Evolutionary conservation across 2,888 invertebrate genomes (phyloP), one percentile per base, ranked within the genome.

Genomic region (Troglohyphantes excavatus): DNA sequence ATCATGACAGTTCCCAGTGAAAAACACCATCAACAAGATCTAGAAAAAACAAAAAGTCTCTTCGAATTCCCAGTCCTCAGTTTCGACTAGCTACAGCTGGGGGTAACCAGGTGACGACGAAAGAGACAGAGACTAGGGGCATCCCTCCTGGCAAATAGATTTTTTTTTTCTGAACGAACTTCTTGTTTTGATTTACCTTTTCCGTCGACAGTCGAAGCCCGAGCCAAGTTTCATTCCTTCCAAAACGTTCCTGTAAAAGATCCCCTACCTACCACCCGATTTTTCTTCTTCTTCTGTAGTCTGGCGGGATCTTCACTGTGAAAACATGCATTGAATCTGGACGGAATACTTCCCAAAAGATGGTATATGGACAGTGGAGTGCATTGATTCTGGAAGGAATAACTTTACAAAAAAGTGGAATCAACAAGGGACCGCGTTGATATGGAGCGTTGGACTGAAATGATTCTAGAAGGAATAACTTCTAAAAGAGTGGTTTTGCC

Each of bases 121-220:
- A 23, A 33, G 43, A 43, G 39, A 39, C 39, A 7, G 72, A 46
- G 72, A 72, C 11, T 72, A 13, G 13, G 21, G 70, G 9, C 21
- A 70, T 11, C 27, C 65, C 9, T 65, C 27, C 27, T 26, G 21
- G 0, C 26, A 26, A 11, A 13, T 6, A 59, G 26, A 63, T 23
- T 63, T 63, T 23, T 63, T 21, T 26, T 63, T 63, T 63, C 0
- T 21, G 61, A 61, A 39, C 33, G 43, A 63, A 78, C 26, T 65
- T 65, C 26, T 65, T 78, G 78, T 78, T 78, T 78, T 46, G 78
- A 43, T 43, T 61, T 61, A 59, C 23, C 65, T 78, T n/a, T 33
- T 65, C 78, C 26, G 78, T 78, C 78, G 63, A 23, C 78, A 39
- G 63, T 17, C 33, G 33, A 63, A 13, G 11, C 21, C 13, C 26